A percentile compares a stretch with the other conserved stretches of the same genome.
Conservation (phyloP, 2,797 vertebrate species). For the Hafferia zeledoni region DNA sequence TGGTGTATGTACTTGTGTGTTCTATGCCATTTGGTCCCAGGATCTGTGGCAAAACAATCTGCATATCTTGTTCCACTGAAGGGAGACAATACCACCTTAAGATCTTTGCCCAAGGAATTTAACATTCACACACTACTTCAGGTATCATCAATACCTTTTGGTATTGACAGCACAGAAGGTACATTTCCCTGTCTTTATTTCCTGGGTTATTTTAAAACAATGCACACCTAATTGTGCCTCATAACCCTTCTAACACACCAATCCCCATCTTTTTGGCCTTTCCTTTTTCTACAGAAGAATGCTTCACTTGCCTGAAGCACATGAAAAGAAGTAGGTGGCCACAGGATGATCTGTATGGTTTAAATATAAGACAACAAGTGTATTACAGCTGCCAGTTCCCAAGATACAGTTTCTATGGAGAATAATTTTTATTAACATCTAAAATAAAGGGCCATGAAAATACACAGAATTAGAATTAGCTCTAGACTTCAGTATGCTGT, state of each 20-base stretch:
- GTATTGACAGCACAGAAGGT: not conserved
- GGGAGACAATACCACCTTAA: not conserved
- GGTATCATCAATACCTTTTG: not conserved
- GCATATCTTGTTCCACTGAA: not conserved
- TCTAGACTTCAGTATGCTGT: not conserved
- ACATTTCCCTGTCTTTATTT: not conserved
- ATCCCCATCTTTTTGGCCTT: not conserved
- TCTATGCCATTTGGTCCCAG: not conserved
- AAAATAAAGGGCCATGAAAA: not conserved
- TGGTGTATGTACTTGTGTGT: not conserved
- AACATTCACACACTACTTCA: not conserved
- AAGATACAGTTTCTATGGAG: conserved; percentile 32
- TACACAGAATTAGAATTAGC: not conserved
- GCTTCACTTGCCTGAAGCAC: not conserved
- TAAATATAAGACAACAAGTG: not conserved
- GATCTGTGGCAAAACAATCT: not conserved
- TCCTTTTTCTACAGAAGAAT: not conserved
- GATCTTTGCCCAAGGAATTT: not conserved
- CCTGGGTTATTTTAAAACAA: not conserved
- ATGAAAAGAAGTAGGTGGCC: not conserved
- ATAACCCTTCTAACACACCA: not conserved
- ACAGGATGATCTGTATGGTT: not conserved
- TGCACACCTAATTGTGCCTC: not conserved
- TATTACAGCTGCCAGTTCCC: not conserved
- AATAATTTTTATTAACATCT: not conserved